Conservation (phyloP, 2,797 vertebrate genomes). For the Argentina silus region DNA sequence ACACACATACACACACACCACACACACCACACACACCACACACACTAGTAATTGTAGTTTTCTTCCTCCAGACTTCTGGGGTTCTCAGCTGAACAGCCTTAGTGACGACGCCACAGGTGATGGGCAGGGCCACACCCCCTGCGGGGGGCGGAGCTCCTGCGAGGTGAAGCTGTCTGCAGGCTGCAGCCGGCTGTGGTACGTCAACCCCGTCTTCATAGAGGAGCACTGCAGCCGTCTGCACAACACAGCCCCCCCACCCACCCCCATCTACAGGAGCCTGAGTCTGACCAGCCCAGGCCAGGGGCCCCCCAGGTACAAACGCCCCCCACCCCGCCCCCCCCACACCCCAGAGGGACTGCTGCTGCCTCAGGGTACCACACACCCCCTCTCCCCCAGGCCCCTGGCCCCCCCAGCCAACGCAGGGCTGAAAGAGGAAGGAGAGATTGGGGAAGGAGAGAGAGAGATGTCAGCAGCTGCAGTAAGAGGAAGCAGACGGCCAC, state of each 20-base stretch:
- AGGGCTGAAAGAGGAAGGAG: conserved; percentile 51
- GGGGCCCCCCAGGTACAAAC: conserved; percentile 62
- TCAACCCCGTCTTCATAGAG: conserved; percentile 89
- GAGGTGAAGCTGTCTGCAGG: conserved; percentile 78
- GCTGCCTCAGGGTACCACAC: conserved; percentile 28
- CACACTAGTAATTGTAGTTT: too few relatives aligned
- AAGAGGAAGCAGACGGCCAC: not conserved
- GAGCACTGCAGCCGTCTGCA: conserved; percentile 69
- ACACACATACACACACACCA: too few relatives aligned
- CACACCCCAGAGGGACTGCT: conserved; percentile 47
- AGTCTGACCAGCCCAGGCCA: conserved; percentile 35
- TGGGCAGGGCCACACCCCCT: conserved; percentile 46
- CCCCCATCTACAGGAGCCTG: conserved; percentile 59
- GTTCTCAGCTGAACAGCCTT: conserved; percentile 79
- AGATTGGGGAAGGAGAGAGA: not conserved
- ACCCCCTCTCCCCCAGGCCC: conserved; percentile 30
- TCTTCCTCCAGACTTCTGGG: conserved; percentile 91
- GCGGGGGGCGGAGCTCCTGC: conserved; percentile 69
- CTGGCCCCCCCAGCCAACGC: conserved; percentile 42
- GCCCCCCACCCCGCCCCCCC: conserved; percentile 77
- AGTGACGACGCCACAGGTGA: conserved; percentile 33
- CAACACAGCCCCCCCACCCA: conserved; percentile 23
- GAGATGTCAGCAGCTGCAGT: not conserved
- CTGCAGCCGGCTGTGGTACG: conserved; percentile 83
- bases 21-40: too few relatives aligned